A percentile compares a stretch with the other conserved stretches of the same genome.
Evolutionary conservation across 2,888 invertebrate species (phyloP).

Genomic region (Ariolimax columbianus): DNA sequence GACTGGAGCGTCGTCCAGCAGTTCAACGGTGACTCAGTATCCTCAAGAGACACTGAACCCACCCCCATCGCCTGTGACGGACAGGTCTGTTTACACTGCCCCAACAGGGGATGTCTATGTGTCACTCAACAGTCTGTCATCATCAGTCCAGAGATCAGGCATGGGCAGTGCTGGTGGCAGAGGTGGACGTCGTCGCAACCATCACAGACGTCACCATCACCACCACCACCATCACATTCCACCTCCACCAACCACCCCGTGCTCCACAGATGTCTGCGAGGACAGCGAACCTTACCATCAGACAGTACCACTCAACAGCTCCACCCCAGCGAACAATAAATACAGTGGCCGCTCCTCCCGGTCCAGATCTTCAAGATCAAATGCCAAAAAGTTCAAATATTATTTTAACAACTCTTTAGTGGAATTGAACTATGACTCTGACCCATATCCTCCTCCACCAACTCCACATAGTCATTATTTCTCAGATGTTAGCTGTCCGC

Average conservation of each 20-base stretch:
- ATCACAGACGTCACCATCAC: conserved; percentile 84
- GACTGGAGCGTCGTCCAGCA: conserved; percentile 86
- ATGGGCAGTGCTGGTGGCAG: conserved; percentile 37
- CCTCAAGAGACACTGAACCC: conserved; percentile 92
- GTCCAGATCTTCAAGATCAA: conserved; percentile 32
- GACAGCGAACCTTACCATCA: conserved; percentile 78
- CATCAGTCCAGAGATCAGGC: conserved; percentile 50
- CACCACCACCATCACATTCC: conserved; percentile 62
- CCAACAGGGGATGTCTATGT: conserved; percentile 63
- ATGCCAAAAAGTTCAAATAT: conserved; percentile 60
- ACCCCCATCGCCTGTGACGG: conserved; percentile 91
- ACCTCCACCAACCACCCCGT: conserved; percentile 93
- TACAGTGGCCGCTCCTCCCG: conserved; percentile 30
- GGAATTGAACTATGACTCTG: conserved; percentile 82
- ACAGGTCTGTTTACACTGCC: conserved; percentile 75
- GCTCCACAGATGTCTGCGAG: conserved; percentile 95
- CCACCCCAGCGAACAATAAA: conserved; percentile 46
- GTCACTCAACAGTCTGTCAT: conserved; percentile 74
- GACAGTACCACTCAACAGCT: conserved; percentile 26
- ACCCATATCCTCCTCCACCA: conserved; percentile 87
- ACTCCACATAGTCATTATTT: conserved; percentile 88
- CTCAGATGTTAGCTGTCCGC: conserved; percentile 82
- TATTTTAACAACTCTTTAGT: conserved; percentile 62
- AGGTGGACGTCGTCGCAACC: conserved; percentile 84
- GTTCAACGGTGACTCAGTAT: conserved; percentile 82